Evolutionary conservation across 64 coral and sea anemone genomes (phyloP).

Genomic region (Porites lutea): DNA sequence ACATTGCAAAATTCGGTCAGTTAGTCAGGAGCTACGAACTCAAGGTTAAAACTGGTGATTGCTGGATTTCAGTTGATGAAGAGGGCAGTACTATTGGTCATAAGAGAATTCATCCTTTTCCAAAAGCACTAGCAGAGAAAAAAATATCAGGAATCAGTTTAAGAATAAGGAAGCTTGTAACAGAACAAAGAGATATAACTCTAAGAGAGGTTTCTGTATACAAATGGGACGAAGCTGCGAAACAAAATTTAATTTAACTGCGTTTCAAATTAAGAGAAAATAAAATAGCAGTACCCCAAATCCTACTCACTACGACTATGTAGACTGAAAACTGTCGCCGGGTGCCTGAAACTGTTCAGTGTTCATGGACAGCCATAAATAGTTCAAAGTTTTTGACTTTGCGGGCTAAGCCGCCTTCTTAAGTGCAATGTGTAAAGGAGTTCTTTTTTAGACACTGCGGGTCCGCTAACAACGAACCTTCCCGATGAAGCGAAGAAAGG

Average conservation of each 20-base stretch:
- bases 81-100: slow-evolving; percentile 61
- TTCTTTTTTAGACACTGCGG: no score
- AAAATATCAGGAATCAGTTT: slow-evolving; percentile 22
- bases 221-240: slow-evolving; percentile 52
- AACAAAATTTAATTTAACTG: slow-evolving; percentile 12
- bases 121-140: background rate
- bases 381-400: no score
- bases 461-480: no score
- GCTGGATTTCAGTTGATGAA: background rate
- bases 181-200: background rate
- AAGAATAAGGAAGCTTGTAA: slow-evolving; percentile 23
- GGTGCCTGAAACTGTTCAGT: no score
- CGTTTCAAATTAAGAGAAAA: no score
- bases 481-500: no score
- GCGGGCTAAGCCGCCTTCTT: no score
- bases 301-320: no score
- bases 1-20: slow-evolving; percentile 32
- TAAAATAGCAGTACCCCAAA: no score
- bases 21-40: slow-evolving; percentile 51
- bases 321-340: no score
- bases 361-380: no score
- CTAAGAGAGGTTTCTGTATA: slow-evolving; percentile 59
- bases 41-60: background rate
- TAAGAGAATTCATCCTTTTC: slow-evolving; percentile 73
- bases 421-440: no score